Conservation (phyloP, 2,888 invertebrate species). For the Chrysomela aeneicollis region DNA sequence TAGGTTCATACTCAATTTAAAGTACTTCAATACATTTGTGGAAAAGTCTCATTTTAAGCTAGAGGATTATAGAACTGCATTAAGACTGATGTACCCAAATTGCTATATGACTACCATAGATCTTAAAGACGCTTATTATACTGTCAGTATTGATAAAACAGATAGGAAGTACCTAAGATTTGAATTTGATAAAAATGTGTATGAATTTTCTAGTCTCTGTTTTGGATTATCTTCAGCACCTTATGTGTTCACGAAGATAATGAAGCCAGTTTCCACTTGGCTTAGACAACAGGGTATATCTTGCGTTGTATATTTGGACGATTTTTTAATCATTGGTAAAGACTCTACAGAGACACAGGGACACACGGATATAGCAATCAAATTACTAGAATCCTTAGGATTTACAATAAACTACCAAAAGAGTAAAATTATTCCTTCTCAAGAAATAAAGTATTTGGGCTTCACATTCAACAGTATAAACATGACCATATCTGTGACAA, state of each 20-base stretch:
- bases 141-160: background rate
- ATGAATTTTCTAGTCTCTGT: constrained; percentile 34
- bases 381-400: constrained; percentile 19
- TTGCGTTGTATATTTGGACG: constrained; percentile 34
- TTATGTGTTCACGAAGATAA: constrained; percentile 47
- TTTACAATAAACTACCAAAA: constrained; percentile 21
- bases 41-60: constrained; percentile 21
- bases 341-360: background rate
- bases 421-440: constrained; percentile 10
- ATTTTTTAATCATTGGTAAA: constrained; percentile 22
- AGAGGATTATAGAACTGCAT: constrained; percentile 22
- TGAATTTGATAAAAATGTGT: background rate
- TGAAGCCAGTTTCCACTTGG: constrained; percentile 37
- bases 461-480: constrained; percentile 23
- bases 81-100: constrained; percentile 8
- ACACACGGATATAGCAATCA: constrained; percentile 6
- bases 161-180: constrained; percentile 23
- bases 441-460: constrained; percentile 13
- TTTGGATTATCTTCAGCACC: constrained; percentile 45
- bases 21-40: no score
- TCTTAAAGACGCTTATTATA: constrained; percentile 27
- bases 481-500: constrained; percentile 12
- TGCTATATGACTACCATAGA: constrained; percentile 19
- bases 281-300: constrained; percentile 33
- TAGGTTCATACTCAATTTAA: no score